Percentiles rank a stretch among this genome's conserved stretches.
phyloP scores from a whole-genome alignment of 2,113 vertebrate species.

The Nycticorax nycticorax region DNA sequence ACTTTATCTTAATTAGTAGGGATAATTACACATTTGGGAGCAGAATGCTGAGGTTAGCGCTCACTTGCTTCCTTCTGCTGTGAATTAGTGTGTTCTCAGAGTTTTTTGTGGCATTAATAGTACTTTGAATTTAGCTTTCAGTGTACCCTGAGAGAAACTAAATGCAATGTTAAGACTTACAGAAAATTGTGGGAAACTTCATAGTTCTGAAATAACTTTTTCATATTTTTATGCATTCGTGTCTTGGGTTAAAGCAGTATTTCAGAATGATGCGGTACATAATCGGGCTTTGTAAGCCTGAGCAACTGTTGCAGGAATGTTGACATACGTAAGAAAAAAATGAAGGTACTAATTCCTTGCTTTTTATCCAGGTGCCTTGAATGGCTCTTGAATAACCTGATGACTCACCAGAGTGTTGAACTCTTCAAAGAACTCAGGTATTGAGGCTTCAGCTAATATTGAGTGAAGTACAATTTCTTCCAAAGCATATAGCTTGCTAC shows the following conservation, averaged over 20 bases:
- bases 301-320: background rate
- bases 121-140: background rate
- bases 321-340: background rate
- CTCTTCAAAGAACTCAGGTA: slow-evolving; percentile 97
- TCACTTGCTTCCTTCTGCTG: background rate
- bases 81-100: background rate
- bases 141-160: background rate
- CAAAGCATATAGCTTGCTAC: background rate
- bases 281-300: background rate
- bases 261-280: background rate
- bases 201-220: background rate
- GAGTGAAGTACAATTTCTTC: background rate
- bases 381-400: slow-evolving; percentile 97
- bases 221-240: background rate
- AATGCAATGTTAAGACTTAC: background rate
- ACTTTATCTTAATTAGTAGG: background rate
- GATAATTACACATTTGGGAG: background rate
- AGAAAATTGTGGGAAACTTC: background rate
- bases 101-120: background rate
- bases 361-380: slow-evolving; percentile 88
- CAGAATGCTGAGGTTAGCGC: background rate
- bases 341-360: background rate
- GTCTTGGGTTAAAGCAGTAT: background rate
- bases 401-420: slow-evolving; percentile 96
- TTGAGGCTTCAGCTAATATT: background rate